A percentile compares a stretch with the other conserved stretches of the same genome.
Evolutionary conservation across 1,140 invertebrate species (phyloP).

Genomic region (Apis dorsata): DNA sequence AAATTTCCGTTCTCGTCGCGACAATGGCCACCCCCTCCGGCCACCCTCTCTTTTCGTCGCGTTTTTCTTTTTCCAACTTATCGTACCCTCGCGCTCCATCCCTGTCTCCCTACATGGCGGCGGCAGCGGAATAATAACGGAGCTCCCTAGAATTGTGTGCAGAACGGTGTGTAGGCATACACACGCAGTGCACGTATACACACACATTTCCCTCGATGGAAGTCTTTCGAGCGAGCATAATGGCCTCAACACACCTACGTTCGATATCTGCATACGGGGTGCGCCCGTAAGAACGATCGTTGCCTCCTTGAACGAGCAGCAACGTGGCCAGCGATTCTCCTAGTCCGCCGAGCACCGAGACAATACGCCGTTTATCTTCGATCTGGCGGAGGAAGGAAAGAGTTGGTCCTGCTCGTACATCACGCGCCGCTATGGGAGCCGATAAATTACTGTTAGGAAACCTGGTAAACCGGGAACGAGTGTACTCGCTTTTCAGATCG

Average conservation of each 20-base stretch:
- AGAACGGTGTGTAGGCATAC: conserved; percentile 3
- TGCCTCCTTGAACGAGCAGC: conserved; percentile 52
- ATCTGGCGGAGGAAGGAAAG: conserved; percentile 55
- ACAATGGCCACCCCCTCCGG: conserved; percentile 54
- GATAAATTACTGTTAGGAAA: conserved; percentile 61
- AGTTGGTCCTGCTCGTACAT: conserved; percentile 53
- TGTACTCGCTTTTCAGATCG: conserved; percentile 50
- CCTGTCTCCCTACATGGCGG: conserved; percentile 1
- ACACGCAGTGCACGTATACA: conserved; percentile 11
- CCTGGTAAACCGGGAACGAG: conserved; percentile 52
- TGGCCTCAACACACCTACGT: conserved; percentile 53
- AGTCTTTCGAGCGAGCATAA: conserved; percentile 61
- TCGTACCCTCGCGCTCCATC: neutral
- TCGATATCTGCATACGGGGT: conserved; percentile 59
- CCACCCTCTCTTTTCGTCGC: neutral
- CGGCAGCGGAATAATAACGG: conserved; percentile 55
- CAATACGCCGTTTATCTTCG: conserved; percentile 66
- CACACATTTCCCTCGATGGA: conserved; percentile 4
- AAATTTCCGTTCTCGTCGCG: conserved; percentile 60
- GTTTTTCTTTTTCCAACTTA: neutral
- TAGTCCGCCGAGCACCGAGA: conserved; percentile 46
- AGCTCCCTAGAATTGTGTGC: conserved; percentile 10
- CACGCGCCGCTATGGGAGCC: conserved; percentile 55
- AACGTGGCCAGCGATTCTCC: conserved; percentile 53
- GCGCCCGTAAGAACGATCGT: conserved; percentile 57